These are phyloP conservation scores for Crocallis elinguaria DNA, from an alignment of 2,888 invertebrate genomes.

Conservation along the genomic window DNA sequence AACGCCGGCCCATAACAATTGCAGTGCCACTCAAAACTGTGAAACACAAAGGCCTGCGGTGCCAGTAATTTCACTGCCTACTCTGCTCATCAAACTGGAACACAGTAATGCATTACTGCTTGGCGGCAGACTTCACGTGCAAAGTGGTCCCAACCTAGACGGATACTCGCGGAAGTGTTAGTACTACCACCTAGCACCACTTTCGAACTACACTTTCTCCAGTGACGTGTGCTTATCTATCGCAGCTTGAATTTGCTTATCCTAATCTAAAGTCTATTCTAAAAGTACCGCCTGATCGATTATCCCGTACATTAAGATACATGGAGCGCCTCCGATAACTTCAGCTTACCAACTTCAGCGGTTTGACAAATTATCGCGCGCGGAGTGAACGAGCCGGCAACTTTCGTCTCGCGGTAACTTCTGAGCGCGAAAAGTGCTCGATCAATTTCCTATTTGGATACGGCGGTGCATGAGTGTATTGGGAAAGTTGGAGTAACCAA, in stretches of 20 bases:
- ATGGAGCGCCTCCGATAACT: constrained; percentile 1
- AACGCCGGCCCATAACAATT: too few species aligned
- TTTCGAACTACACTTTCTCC: too few species aligned
- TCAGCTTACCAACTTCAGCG: constrained; percentile 1
- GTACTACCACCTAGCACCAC: too few species aligned
- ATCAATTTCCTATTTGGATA: constrained; percentile 11
- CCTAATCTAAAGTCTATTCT: background rate
- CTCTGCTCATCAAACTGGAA: too few species aligned
- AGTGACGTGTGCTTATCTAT: too few species aligned
- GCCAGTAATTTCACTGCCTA: too few species aligned
- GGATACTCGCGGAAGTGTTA: too few species aligned
- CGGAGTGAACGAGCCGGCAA: constrained; percentile 3
- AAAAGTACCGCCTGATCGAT: constrained; percentile 9
- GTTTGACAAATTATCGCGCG: constrained; percentile 26
- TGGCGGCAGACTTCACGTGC: too few species aligned
- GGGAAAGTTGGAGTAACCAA: constrained; percentile 2
- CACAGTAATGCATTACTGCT: too few species aligned
- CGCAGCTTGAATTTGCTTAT: background rate
- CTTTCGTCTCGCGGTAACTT: background rate
- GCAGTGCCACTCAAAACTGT: too few species aligned
- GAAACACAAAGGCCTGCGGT: too few species aligned
- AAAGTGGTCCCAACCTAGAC: too few species aligned
- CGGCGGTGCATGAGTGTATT: background rate
- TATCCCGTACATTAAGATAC: constrained; percentile 6
- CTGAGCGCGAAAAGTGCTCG: constrained; percentile 2